Conservation (phyloP, 2,113 vertebrate genomes). For the Plecturocebus donacophilus region DNA sequence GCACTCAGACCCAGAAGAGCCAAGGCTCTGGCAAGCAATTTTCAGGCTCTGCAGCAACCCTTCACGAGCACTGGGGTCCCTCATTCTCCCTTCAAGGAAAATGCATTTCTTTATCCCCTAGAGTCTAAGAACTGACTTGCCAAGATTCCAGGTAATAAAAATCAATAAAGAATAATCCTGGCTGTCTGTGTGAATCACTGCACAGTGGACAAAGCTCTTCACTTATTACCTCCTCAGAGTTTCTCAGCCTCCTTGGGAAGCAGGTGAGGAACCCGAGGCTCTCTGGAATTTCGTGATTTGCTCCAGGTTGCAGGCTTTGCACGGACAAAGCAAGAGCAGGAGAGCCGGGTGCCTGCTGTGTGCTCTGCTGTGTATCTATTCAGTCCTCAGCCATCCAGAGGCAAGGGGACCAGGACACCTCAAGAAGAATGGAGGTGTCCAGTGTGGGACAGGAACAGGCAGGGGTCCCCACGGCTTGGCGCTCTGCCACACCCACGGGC, state of each 20-base stretch:
- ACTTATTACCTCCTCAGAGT: not conserved
- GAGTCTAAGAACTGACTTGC: not conserved
- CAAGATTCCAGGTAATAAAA: not conserved
- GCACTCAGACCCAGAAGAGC: not conserved
- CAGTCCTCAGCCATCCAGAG: not conserved
- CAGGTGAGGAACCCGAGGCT: not conserved
- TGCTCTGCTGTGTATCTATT: no score
- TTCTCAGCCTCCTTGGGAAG: not conserved
- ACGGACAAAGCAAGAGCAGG: not conserved
- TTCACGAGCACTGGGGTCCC: accelerated
- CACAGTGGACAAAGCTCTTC: not conserved
- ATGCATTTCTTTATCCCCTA: not conserved
- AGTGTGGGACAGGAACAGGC: not conserved
- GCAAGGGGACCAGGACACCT: not conserved
- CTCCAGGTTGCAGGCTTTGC: not conserved
- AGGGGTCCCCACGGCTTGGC: not conserved
- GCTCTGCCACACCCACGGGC: not conserved
- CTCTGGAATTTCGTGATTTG: not conserved
- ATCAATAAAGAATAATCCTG: not conserved
- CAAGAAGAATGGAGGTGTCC: not conserved
- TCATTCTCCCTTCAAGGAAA: not conserved
- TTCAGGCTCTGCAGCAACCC: not conserved
- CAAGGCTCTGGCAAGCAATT: not conserved
- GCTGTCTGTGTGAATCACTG: not conserved
- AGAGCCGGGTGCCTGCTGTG: not conserved